A percentile compares a stretch with the other conserved stretches of the same genome.
Conservation (phyloP, 2,888 invertebrate genomes). For the Ormyrus thymus region DNA sequence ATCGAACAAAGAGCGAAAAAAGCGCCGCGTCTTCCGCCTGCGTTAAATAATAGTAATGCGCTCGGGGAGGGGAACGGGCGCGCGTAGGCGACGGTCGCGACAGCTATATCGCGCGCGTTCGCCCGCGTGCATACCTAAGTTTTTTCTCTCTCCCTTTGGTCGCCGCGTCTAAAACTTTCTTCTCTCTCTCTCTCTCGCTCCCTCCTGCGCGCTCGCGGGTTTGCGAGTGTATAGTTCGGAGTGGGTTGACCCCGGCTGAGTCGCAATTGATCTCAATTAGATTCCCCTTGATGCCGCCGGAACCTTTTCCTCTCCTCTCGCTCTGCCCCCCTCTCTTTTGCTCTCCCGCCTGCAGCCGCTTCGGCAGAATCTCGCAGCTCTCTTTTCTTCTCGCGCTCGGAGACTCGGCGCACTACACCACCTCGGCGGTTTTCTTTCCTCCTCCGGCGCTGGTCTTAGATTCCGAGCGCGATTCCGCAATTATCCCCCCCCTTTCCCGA, state of each 20-base stretch:
- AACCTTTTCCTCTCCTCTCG: conserved; percentile 46
- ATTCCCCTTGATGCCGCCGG: conserved; percentile 57
- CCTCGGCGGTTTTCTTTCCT: neutral
- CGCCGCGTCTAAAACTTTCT: conserved; percentile 3
- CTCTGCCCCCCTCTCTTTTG: conserved; percentile 43
- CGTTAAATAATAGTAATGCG: conserved; percentile 41
- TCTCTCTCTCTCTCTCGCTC: conserved; percentile 16
- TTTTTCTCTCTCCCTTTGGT: neutral
- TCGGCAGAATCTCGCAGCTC: conserved; percentile 1
- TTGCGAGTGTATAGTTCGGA: conserved; percentile 30
- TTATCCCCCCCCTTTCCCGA: conserved; percentile 1
- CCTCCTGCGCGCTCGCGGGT: neutral
- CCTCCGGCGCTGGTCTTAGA: neutral
- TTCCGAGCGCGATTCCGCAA: conserved; percentile 16
- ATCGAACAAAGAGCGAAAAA: neutral
- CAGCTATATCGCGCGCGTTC: conserved; percentile 29
- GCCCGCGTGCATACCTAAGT: conserved; percentile 39
- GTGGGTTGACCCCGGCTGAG: conserved; percentile 73
- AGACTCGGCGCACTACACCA: neutral
- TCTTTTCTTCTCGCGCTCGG: neutral
- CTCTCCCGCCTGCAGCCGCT: conserved; percentile 32
- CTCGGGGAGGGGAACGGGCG: neutral
- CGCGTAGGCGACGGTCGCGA: neutral
- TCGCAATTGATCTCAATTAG: conserved; percentile 73
- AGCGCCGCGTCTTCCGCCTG: no score